Conservation (phyloP, 2,113 vertebrate genomes). For the Thamnophis sirtalis region DNA sequence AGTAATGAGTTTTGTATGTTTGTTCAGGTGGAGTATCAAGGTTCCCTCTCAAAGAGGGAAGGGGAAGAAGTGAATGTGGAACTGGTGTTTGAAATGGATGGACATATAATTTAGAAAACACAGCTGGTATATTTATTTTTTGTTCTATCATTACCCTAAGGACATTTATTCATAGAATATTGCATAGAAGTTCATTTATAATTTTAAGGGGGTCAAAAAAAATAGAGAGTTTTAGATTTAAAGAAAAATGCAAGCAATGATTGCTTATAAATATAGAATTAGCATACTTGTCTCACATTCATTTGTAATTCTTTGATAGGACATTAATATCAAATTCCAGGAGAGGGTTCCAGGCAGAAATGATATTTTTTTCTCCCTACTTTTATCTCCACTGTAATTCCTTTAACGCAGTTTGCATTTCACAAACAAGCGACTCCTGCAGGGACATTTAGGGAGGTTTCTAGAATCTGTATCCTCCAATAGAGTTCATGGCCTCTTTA, state of each 20-base stretch:
- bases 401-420: constrained; percentile 27
- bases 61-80: background rate
- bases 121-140: background rate
- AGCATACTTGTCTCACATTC: background rate
- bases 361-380: background rate
- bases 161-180: background rate
- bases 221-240: background rate
- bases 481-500: background rate
- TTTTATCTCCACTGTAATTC: constrained; percentile 20
- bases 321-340: background rate
- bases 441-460: accelerated
- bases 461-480: constrained; percentile 35
- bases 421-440: constrained; percentile 18
- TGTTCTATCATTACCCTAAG: background rate
- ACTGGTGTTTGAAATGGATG: background rate
- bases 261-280: background rate
- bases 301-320: background rate
- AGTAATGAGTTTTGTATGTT: background rate
- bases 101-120: background rate
- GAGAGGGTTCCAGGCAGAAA: background rate
- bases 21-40: background rate
- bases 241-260: background rate
- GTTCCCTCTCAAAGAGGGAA: background rate
- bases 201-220: background rate
- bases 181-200: background rate